Evolutionary conservation across 2,113 vertebrate species (phyloP).

Genomic region (Clarias batrachus): DNA sequence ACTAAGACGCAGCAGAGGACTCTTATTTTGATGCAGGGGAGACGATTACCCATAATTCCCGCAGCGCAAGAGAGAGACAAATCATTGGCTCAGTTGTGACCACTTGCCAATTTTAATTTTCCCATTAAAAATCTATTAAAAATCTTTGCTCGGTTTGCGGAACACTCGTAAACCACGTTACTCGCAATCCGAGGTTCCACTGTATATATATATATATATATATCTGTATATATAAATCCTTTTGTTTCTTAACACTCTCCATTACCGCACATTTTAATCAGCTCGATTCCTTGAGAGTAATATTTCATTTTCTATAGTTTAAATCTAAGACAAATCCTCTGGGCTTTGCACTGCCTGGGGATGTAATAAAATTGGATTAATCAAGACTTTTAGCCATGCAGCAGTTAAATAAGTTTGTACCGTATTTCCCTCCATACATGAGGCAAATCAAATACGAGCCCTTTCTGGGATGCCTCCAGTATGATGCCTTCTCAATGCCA

Average conservation of each 20-base stretch:
- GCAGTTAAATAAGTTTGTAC: background rate
- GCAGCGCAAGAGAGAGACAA: too few relatives aligned
- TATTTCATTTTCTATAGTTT: background rate
- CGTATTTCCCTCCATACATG: background rate
- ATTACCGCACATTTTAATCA: background rate
- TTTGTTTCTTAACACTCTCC: background rate
- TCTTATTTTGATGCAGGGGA: too few relatives aligned
- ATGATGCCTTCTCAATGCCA: conserved; percentile 3
- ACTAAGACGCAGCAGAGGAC: too few relatives aligned
- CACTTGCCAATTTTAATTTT: too few relatives aligned
- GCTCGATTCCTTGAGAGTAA: background rate
- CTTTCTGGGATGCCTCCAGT: background rate
- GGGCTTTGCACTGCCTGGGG: background rate
- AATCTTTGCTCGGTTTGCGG: too few relatives aligned
- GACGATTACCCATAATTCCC: too few relatives aligned
- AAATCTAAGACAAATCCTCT: background rate
- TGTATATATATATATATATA: too few relatives aligned
- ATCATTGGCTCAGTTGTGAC: too few relatives aligned
- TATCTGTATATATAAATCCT: too few relatives aligned
- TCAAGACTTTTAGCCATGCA: background rate
- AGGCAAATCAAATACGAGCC: background rate
- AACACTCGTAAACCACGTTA: too few relatives aligned
- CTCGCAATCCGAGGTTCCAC: too few relatives aligned
- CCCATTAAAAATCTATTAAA: too few relatives aligned
- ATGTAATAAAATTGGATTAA: conserved; percentile 7